Percentiles rank a stretch among this genome's conserved stretches.
Conservation (phyloP, 2,113 vertebrate species). For the Zosterops borbonicus region DNA sequence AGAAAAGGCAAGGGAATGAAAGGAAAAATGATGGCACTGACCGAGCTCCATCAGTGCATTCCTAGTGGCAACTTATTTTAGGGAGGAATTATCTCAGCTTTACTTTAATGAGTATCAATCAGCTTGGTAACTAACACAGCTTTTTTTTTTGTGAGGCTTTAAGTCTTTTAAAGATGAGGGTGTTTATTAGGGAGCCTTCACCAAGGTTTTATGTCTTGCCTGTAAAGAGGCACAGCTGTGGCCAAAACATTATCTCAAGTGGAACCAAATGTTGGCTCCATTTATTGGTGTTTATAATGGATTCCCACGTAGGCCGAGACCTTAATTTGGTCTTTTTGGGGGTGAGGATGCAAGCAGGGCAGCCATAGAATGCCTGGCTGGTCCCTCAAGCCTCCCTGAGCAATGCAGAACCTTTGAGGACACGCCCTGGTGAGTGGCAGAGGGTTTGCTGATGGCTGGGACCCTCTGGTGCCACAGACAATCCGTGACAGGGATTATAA, state of each 20-base stretch:
- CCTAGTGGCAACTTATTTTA: background rate
- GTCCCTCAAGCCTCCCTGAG: background rate
- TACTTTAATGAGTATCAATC: background rate
- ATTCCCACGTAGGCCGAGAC: background rate
- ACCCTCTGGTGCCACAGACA: rapidly evolving
- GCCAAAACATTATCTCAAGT: constrained; percentile 1
- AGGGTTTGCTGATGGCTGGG: background rate
- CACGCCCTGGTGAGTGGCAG: rapidly evolving
- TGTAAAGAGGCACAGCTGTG: background rate
- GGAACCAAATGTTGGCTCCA: background rate
- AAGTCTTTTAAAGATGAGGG: background rate
- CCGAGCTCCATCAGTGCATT: background rate
- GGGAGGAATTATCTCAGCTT: background rate
- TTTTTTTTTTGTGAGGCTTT: background rate
- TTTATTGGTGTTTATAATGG: background rate
- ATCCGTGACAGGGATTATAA: background rate
- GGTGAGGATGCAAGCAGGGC: background rate
- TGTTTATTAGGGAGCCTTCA: background rate
- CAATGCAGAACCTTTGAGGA: background rate
- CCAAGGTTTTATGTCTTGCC: background rate
- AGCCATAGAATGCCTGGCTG: background rate
- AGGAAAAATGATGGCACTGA: background rate
- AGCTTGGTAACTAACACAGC: background rate
- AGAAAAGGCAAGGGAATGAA: background rate
- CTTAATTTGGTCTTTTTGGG: background rate